A percentile compares a stretch with the other conserved stretches of the same genome.
Conservation (phyloP, 2,797 vertebrate species). For the Geotrypetes seraphini region DNA sequence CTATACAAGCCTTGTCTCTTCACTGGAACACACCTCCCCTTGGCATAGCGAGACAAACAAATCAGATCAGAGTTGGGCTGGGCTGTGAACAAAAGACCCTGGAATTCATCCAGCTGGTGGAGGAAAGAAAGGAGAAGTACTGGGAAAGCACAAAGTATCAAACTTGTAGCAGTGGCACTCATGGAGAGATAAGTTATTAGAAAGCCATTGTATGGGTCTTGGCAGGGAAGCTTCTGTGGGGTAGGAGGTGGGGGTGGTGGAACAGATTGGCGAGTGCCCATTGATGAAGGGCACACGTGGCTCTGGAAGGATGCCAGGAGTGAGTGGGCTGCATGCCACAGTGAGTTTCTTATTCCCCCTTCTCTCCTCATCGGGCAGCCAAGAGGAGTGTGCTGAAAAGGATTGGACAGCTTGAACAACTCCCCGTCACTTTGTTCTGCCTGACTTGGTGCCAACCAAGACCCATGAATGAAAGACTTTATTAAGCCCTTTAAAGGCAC, state of each 20-base stretch:
- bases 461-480: constrained; percentile 40
- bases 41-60: too few relatives aligned
- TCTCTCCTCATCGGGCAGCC: constrained; percentile 24
- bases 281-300: too few relatives aligned
- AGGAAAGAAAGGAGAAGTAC: too few relatives aligned
- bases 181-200: constrained; percentile 41
- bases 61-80: too few relatives aligned
- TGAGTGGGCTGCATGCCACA: constrained; percentile 41
- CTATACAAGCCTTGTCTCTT: too few relatives aligned
- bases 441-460: constrained; percentile 40
- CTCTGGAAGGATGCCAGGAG: constrained; percentile 40
- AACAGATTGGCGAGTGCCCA: constrained; percentile 43
- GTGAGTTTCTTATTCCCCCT: neutral
- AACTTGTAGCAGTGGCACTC: constrained; percentile 39
- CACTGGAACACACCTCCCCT: too few relatives aligned
- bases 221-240: neutral
- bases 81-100: too few relatives aligned
- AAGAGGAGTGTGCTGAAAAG: constrained; percentile 41
- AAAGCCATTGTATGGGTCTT: constrained; percentile 25
- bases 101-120: too few relatives aligned
- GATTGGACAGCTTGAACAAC: constrained; percentile 49
- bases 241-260: neutral
- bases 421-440: constrained; percentile 43
- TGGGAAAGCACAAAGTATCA: too few relatives aligned
- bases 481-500: constrained; percentile 44